Evolutionary conservation across 1,140 invertebrate genomes (phyloP).

Genomic region (Agrypnia vestita): DNA sequence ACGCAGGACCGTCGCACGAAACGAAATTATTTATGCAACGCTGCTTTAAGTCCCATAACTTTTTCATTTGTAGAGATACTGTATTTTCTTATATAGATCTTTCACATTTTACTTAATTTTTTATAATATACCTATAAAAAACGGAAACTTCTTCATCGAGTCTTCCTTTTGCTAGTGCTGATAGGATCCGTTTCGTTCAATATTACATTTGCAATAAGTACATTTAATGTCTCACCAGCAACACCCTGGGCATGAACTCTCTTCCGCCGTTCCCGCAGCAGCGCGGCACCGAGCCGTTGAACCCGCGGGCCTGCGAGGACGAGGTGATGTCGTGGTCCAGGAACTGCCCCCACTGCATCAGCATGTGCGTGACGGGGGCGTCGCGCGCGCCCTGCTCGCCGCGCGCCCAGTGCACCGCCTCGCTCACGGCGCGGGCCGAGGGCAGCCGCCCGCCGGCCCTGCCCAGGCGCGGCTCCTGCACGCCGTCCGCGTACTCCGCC

Average conservation of each 20-base stretch:
- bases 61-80: too few relatives aligned
- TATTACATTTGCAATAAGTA: too few relatives aligned
- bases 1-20: too few relatives aligned
- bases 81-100: too few relatives aligned
- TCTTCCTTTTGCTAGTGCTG: too few relatives aligned
- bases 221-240: conserved; percentile 71
- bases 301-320: conserved; percentile 79
- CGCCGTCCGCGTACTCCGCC: conserved; percentile 88
- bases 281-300: conserved; percentile 86
- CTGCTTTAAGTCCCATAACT: too few relatives aligned
- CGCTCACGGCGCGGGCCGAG: conserved; percentile 79
- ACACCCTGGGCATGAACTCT: conserved; percentile 75
- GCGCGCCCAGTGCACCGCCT: conserved; percentile 78
- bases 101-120: too few relatives aligned
- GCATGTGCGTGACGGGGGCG: conserved; percentile 81
- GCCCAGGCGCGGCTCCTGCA: conserved; percentile 75
- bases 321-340: conserved; percentile 87
- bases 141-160: too few relatives aligned
- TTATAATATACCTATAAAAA: too few relatives aligned
- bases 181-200: too few relatives aligned
- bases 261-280: conserved; percentile 81
- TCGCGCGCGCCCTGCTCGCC: conserved; percentile 67
- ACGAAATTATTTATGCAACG: too few relatives aligned
- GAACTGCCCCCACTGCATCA: conserved; percentile 92
- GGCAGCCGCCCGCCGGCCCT: conserved; percentile 76